Conservation (phyloP, 2,797 vertebrate species). For the Crenichthys baileyi region DNA sequence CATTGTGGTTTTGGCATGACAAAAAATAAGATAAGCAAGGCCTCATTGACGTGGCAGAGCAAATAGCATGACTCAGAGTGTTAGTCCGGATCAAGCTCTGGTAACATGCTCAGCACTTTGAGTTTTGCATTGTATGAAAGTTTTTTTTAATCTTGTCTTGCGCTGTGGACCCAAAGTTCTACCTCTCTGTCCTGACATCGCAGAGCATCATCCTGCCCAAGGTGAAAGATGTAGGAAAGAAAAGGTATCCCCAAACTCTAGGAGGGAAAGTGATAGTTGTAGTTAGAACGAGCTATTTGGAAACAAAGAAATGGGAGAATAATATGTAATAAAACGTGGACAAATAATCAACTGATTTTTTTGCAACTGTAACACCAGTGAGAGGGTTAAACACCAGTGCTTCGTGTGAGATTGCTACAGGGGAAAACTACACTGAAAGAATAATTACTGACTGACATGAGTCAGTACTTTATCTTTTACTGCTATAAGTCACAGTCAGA, state of each 20-base stretch:
- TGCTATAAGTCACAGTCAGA: background rate
- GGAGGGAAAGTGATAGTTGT: slow-evolving; percentile 44
- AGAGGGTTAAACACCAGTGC: slow-evolving; percentile 23
- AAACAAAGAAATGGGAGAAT: slow-evolving; percentile 46
- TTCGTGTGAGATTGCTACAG: slow-evolving; percentile 47
- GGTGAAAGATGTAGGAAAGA: slow-evolving; percentile 42
- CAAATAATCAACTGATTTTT: slow-evolving; percentile 26
- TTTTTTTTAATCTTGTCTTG: slow-evolving; percentile 44
- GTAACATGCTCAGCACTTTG: slow-evolving; percentile 50
- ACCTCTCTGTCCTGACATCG: slow-evolving; percentile 66
- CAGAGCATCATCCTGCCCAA: slow-evolving; percentile 52
- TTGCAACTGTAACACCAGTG: slow-evolving; percentile 36
- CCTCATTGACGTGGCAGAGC: slow-evolving; percentile 48
- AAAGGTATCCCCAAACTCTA: slow-evolving; percentile 17
- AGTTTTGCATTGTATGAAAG: slow-evolving; percentile 42
- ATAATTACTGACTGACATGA: slow-evolving; percentile 18
- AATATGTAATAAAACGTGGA: slow-evolving; percentile 45
- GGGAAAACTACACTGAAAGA: slow-evolving; percentile 23
- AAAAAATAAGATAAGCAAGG: slow-evolving; percentile 46
- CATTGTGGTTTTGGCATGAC: slow-evolving; percentile 27
- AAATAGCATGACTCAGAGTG: slow-evolving; percentile 47
- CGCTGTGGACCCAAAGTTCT: slow-evolving; percentile 68
- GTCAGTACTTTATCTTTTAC: background rate
- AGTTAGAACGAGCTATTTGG: slow-evolving; percentile 14
- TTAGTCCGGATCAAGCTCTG: slow-evolving; percentile 33